A percentile compares a stretch with the other conserved stretches of the same genome.
Conservation (phyloP, 2,797 vertebrate species). For the Telmatherina bonti region DNA sequence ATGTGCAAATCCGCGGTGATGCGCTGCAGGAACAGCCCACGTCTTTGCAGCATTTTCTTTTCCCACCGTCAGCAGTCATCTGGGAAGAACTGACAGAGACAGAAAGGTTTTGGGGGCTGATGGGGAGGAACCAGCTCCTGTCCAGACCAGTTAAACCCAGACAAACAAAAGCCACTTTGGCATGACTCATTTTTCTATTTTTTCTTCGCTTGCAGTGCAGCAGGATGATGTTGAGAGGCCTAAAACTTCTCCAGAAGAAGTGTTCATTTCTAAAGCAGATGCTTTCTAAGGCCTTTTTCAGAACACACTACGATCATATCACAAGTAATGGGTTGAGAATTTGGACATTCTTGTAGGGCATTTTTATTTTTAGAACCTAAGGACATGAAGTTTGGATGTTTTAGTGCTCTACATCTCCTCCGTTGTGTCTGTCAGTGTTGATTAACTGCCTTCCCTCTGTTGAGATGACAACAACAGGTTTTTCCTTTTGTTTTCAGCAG, state of each 20-base stretch:
- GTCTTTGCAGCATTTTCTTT: slow-evolving; percentile 5
- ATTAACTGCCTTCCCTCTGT: neutral
- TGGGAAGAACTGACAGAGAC: slow-evolving; percentile 24
- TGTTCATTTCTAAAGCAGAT: neutral
- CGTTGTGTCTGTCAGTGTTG: neutral
- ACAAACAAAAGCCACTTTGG: slow-evolving; percentile 9
- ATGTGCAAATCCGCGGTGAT: slow-evolving; percentile 10
- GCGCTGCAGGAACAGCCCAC: slow-evolving; percentile 4
- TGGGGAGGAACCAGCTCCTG: slow-evolving; percentile 23
- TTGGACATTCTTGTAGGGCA: too few relatives aligned
- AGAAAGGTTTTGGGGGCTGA: slow-evolving; percentile 22
- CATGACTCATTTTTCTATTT: neutral
- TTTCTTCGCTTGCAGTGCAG: neutral
- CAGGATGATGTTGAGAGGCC: slow-evolving; percentile 4
- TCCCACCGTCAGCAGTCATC: slow-evolving; percentile 17
- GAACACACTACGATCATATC: neutral
- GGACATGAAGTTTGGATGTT: neutral
- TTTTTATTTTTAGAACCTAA: neutral
- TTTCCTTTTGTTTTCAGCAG: slow-evolving; percentile 33
- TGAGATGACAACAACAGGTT: slow-evolving; percentile 21
- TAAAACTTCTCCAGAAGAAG: neutral
- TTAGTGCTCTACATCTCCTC: neutral
- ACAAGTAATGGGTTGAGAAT: neutral
- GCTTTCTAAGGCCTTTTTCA: neutral
- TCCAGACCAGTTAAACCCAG: slow-evolving; percentile 34